Conservation (phyloP, 2,888 invertebrate species). For the Melanostoma mellinum region DNA sequence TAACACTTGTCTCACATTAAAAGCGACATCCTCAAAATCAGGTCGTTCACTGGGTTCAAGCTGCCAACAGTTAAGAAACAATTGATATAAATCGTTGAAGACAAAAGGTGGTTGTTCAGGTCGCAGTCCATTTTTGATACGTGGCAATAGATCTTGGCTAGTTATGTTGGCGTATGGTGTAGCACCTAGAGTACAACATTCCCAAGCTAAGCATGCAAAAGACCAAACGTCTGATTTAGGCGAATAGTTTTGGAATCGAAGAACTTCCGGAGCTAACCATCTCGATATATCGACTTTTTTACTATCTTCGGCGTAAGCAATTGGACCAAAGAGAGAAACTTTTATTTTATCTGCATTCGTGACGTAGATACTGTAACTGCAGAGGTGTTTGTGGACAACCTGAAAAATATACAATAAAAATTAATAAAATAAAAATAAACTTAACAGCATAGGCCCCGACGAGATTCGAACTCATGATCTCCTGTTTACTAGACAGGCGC, state of each 20-base stretch:
- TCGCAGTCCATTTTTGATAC: conserved; percentile 87
- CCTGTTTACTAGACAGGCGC: conserved; percentile 82
- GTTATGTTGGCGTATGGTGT: conserved; percentile 89
- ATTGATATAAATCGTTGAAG: conserved; percentile 90
- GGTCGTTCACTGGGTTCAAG: conserved; percentile 91
- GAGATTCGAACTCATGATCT: conserved; percentile 82
- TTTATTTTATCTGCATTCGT: conserved; percentile 87
- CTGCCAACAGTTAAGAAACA: conserved; percentile 93
- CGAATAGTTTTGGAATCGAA: conserved; percentile 87
- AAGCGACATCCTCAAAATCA: conserved; percentile 85
- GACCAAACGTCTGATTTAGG: conserved; percentile 92
- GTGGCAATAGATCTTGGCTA: conserved; percentile 86
- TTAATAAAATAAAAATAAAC: conserved; percentile 16
- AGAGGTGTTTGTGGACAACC: conserved; percentile 89
- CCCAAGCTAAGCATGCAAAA: conserved; percentile 92
- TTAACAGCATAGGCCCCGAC: conserved; percentile 77
- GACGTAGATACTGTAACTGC: conserved; percentile 88
- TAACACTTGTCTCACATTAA: conserved; percentile 81
- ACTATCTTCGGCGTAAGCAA: conserved; percentile 86
- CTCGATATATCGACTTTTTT: conserved; percentile 88
- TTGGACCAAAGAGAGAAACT: conserved; percentile 89
- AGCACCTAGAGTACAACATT: conserved; percentile 89
- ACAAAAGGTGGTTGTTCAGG: conserved; percentile 89
- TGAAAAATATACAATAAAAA: conserved; percentile 74
- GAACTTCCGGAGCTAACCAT: conserved; percentile 91